Percentiles rank a stretch among this genome's conserved stretches.
These are phyloP conservation scores for Babyrousa celebensis DNA, from an alignment of 2,797 vertebrate genomes.

Conservation along the genomic window DNA sequence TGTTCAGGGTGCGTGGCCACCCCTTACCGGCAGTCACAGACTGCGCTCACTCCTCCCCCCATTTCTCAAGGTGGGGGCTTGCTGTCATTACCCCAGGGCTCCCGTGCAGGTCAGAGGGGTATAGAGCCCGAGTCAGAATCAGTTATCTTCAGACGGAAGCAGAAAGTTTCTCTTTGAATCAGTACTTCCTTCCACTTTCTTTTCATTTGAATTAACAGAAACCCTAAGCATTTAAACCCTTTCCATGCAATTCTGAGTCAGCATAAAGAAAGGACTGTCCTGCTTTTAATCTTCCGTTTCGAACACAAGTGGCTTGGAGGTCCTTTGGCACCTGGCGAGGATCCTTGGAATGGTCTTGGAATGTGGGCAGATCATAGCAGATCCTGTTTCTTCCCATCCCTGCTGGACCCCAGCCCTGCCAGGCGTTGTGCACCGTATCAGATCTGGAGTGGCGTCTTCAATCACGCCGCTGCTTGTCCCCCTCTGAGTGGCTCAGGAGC, in stretches of 20 bases:
- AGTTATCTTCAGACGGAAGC: neutral
- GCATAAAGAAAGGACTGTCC: neutral
- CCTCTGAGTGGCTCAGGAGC: neutral
- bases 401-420: neutral
- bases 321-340: neutral
- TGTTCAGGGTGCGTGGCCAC: neutral
- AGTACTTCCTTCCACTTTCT: constrained; percentile 54
- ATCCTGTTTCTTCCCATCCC: neutral
- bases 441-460: neutral
- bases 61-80: neutral
- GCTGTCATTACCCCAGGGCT: neutral
- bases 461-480: accelerated
- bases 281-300: neutral
- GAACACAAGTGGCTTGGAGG: neutral
- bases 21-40: neutral
- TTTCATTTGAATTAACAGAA: constrained; percentile 1
- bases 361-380: neutral
- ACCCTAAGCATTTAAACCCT: neutral
- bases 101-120: neutral
- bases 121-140: neutral
- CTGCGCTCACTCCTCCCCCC: accelerated
- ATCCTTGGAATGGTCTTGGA: neutral
- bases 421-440: neutral
- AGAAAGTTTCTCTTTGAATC: constrained; percentile 67
- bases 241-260: neutral